Evolutionary conservation across 2,113 vertebrate species (phyloP), one percentile per base, ranked within the genome.

Genomic region (Eubucco bourcierii): DNA sequence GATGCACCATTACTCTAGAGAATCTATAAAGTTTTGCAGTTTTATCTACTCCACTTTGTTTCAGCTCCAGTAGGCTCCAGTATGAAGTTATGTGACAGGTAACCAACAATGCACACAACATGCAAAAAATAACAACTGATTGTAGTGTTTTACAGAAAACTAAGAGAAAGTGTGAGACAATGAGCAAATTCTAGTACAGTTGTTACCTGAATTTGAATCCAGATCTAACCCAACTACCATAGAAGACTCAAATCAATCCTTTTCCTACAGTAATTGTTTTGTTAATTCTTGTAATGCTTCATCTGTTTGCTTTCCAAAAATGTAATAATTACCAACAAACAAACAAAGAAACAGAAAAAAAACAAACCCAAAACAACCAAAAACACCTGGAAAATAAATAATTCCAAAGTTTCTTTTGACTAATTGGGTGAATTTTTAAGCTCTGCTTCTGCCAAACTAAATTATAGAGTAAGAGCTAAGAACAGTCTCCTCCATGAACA

Each of bases 151-250:
- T 5, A 77, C 23, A 59, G 39, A 75, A 85, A 90, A 77, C 37
- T 41, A 8, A 9, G 27, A 72, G 18, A 71, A 15, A 24, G 27
- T 24, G 64, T 24, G 52, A 93, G 37, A 71, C 33, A 53, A 29
- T 0, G 0, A 87, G 31, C 23, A 90, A 87, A 89, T 83, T 80
- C 84, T 67, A 87, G 65, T 31, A 75, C 89, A 95, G 87, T 84
- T 96, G 93, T 74, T 70, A 92, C 94, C 18, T 25, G 19, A 94
- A 90, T 71, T 47, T 66, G 46, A 96, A 66, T 73, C 65, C 84
- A 91, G 56, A 85, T 64, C 79, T 80, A 67, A 82, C 27, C 81
- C 60, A 94, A 59, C 74, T 90, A 93, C 84, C 44, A 87, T 19
- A 58, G 72, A 92, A 90, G 67, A 67, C 72, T 93, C 75, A 89